A percentile compares a stretch with the other conserved stretches of the same genome.
Evolutionary conservation across 2,888 invertebrate species (phyloP).

Genomic region (Parochlus steinenii): DNA sequence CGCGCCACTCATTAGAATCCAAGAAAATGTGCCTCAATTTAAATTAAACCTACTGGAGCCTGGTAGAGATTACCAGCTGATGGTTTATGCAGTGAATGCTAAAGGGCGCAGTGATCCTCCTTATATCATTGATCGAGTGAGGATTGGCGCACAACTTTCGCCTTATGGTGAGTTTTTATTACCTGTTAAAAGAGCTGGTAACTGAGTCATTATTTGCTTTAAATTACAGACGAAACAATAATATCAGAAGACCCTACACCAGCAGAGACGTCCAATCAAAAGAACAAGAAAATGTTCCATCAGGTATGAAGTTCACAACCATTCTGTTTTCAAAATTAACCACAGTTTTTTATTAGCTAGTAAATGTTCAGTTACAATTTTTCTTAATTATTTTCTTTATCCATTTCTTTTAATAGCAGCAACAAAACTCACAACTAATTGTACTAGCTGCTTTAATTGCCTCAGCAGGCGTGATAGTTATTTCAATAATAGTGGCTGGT

Average conservation of each 20-base stretch:
- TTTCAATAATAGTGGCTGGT: slow-evolving; percentile 33
- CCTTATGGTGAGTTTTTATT: slow-evolving; percentile 28
- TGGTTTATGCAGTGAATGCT: slow-evolving; percentile 68
- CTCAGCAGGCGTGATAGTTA: slow-evolving; percentile 30
- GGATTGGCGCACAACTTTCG: slow-evolving; percentile 30
- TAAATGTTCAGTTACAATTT: too few relatives aligned
- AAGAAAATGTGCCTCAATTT: slow-evolving; percentile 51
- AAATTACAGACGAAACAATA: slow-evolving; percentile 27
- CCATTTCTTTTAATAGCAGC: slow-evolving; percentile 5
- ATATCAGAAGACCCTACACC: slow-evolving; percentile 32
- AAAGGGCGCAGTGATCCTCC: slow-evolving; percentile 60
- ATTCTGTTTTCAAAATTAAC: too few relatives aligned
- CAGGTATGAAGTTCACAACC: too few relatives aligned
- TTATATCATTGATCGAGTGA: slow-evolving; percentile 42
- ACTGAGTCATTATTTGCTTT: not conserved
- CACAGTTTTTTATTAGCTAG: too few relatives aligned
- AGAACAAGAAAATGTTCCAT: slow-evolving; percentile 4
- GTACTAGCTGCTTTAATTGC: slow-evolving; percentile 32
- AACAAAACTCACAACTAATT: slow-evolving; percentile 11
- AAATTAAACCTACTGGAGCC: slow-evolving; percentile 56
- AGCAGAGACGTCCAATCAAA: slow-evolving; percentile 31
- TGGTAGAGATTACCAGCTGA: slow-evolving; percentile 59
- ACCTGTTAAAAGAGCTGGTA: not conserved
- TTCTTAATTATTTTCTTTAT: too few relatives aligned
- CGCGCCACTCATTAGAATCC: slow-evolving; percentile 43